These are phyloP conservation scores for Pollachius pollachius DNA, from an alignment of 2,113 vertebrate species.

Conservation along the genomic window DNA sequence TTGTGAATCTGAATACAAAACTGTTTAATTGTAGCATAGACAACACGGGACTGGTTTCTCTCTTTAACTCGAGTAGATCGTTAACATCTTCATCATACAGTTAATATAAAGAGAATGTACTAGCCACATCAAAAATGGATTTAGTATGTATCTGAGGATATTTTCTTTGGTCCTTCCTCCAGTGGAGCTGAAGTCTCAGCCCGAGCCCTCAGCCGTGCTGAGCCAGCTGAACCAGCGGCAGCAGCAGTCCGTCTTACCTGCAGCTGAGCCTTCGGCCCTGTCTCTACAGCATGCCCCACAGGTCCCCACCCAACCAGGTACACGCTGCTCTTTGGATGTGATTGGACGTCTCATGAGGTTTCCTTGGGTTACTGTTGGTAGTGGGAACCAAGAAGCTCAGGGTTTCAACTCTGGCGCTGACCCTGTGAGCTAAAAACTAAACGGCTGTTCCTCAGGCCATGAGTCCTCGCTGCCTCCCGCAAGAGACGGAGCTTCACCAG, in stretches of 20 bases:
- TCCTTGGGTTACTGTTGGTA: too few relatives aligned
- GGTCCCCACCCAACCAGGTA: constrained; percentile 69
- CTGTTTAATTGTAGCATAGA: too few relatives aligned
- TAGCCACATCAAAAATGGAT: background rate
- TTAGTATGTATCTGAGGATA: background rate
- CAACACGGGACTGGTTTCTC: too few relatives aligned
- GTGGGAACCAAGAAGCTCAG: too few relatives aligned
- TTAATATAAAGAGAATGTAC: background rate
- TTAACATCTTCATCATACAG: too few relatives aligned
- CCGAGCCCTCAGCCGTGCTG: constrained; percentile 91
- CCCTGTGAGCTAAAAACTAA: background rate
- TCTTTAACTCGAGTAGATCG: too few relatives aligned
- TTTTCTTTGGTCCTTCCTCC: constrained; percentile 6
- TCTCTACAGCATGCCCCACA: constrained; percentile 56
- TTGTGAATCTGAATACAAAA: too few relatives aligned
- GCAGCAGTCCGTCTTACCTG: constrained; percentile 59
- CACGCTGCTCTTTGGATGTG: background rate
- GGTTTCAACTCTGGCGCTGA: too few relatives aligned
- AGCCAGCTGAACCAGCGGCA: constrained; percentile 89
- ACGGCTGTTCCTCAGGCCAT: constrained; percentile 73
- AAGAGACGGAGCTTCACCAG: constrained; percentile 65
- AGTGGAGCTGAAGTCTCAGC: constrained; percentile 91
- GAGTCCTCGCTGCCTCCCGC: constrained; percentile 76
- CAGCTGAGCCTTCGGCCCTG: constrained; percentile 49
- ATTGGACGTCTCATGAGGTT: too few relatives aligned